These are phyloP conservation scores for Patella pellucida DNA, from an alignment of 2,888 invertebrate genomes.

Conservation along the genomic window DNA sequence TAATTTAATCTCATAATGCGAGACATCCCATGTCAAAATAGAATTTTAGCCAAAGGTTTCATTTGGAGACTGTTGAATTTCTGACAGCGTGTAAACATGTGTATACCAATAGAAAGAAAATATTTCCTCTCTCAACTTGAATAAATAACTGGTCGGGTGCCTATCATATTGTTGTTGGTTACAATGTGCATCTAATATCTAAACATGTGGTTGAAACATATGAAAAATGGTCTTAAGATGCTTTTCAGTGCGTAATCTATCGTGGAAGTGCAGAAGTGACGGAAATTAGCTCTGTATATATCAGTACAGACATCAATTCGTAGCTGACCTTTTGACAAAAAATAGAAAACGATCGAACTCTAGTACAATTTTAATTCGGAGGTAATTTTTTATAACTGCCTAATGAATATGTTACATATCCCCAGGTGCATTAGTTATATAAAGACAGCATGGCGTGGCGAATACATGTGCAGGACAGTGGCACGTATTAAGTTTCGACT, in stretches of 20 bases:
- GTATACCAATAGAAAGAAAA: conserved; percentile 5
- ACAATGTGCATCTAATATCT: conserved; percentile 10
- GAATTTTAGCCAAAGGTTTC: not conserved
- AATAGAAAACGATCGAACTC: too few relatives aligned
- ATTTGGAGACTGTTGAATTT: conserved; percentile 12
- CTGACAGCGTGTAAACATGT: conserved; percentile 9
- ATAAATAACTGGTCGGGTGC: conserved; percentile 7
- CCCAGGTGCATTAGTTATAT: too few relatives aligned
- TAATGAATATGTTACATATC: too few relatives aligned
- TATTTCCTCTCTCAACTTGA: conserved; percentile 11
- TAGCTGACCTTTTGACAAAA: too few relatives aligned
- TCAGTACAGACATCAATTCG: too few relatives aligned
- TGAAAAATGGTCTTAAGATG: not conserved
- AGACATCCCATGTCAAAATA: conserved; percentile 9
- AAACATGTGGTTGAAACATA: conserved; percentile 1
- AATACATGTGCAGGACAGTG: too few relatives aligned
- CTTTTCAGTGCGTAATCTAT: not conserved
- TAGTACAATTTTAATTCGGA: too few relatives aligned
- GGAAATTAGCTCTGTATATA: too few relatives aligned
- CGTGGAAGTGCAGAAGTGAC: too few relatives aligned
- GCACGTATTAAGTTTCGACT: too few relatives aligned
- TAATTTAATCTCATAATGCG: not conserved
- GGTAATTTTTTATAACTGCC: too few relatives aligned
- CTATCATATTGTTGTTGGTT: conserved; percentile 8
- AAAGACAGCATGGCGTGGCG: too few relatives aligned